Percentiles rank a stretch among this genome's conserved stretches.
Evolutionary conservation across 2,888 invertebrate species (phyloP).

Genomic region (Machimus rusticus): DNA sequence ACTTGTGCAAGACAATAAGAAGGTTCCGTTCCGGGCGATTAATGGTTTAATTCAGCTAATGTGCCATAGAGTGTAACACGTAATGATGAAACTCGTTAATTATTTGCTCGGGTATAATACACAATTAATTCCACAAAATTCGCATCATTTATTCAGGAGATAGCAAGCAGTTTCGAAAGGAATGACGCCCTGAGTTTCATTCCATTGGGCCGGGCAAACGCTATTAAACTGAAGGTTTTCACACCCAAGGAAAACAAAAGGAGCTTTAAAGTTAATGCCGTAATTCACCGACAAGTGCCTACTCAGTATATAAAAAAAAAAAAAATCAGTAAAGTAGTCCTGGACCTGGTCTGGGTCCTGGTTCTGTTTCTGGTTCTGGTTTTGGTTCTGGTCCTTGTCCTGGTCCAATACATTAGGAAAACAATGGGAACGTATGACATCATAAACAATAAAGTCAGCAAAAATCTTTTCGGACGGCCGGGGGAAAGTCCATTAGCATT

Average conservation of each 20-base stretch:
- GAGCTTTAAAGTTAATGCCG: neutral
- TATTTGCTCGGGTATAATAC: neutral
- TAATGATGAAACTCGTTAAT: neutral
- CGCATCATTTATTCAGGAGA: neutral
- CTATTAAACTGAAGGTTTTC: neutral
- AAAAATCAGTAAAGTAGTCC: neutral
- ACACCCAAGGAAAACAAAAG: neutral
- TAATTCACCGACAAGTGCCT: neutral
- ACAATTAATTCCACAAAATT: neutral
- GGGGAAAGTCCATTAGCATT: constrained; percentile 30
- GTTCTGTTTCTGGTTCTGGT: too few relatives aligned
- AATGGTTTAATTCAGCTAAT: neutral
- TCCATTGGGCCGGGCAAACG: neutral
- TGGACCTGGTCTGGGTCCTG: neutral
- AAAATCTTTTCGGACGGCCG: neutral
- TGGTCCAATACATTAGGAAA: constrained; percentile 1
- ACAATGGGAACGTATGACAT: constrained; percentile 31
- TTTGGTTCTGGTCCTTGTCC: neutral
- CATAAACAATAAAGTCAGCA: constrained; percentile 30
- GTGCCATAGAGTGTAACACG: neutral
- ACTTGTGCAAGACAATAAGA: neutral
- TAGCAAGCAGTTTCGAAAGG: neutral
- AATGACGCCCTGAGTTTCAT: neutral
- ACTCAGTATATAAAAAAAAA: neutral
- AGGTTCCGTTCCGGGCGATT: constrained; percentile 9